Percentiles rank a stretch among this genome's conserved stretches.
Evolutionary conservation across 92 coral and sea anemone genomes (phyloP).

Genomic region (Zoanthus sociatus): DNA sequence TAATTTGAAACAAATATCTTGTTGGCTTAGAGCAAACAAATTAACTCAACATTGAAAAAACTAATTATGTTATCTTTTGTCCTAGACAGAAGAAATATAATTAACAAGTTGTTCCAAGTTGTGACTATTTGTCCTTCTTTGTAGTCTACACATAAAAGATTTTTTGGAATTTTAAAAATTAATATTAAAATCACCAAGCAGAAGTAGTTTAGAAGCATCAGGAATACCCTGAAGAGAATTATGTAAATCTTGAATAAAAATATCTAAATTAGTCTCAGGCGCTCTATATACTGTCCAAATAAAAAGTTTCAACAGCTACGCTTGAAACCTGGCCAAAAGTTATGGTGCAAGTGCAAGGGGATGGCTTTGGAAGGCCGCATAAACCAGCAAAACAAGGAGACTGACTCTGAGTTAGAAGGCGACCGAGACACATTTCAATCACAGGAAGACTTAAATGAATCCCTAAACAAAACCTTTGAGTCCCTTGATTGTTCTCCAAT

Average conservation of each 20-base stretch:
- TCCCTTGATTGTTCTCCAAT: conserved; percentile 19
- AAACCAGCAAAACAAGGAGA: background rate
- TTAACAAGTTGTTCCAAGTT: no score
- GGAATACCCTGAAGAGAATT: no score
- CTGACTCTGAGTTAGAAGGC: background rate
- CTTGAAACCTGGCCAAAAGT: conserved; percentile 24
- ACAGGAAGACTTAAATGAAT: background rate
- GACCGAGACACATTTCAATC: background rate
- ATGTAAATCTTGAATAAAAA: no score
- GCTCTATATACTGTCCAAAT: no score
- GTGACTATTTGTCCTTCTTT: conserved; percentile 25
- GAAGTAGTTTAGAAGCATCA: no score
- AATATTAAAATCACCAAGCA: no score
- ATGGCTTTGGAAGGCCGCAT: background rate
- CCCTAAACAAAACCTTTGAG: conserved; percentile 5
- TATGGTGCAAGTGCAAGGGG: conserved; percentile 10
- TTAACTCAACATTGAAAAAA: no score
- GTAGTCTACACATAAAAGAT: conserved; percentile 12
- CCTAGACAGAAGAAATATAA: no score
- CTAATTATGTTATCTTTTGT: no score
- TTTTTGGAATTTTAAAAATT: background rate
- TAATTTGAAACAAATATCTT: no score
- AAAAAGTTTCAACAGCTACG: background rate
- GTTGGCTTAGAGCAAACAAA: no score
- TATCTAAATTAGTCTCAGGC: no score